Evolutionary conservation across 2,888 invertebrate genomes (phyloP).

Genomic region (Drosophila nigricruria): DNA sequence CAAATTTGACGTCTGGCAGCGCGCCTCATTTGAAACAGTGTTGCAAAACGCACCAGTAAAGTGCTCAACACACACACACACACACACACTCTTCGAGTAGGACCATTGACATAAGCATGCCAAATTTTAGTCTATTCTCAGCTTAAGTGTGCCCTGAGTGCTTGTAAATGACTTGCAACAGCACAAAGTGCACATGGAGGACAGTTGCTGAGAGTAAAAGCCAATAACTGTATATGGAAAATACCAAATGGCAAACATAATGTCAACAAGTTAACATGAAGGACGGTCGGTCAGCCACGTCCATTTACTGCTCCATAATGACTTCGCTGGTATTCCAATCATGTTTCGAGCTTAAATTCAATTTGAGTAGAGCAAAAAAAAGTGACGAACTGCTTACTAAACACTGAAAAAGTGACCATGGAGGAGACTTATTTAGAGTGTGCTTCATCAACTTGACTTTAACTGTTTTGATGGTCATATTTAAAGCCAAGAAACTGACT

Average conservation of each 20-base stretch:
- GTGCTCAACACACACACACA: neutral
- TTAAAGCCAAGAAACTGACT: no score
- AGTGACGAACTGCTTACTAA: neutral
- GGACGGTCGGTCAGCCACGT: neutral
- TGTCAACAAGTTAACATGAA: neutral
- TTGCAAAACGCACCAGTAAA: neutral
- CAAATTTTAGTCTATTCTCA: neutral
- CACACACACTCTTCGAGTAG: slow-evolving; percentile 1
- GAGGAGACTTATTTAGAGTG: no score
- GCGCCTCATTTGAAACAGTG: neutral
- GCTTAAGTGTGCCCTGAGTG: slow-evolving; percentile 6
- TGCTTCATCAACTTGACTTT: no score
- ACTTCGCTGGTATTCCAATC: neutral
- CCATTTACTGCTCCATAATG: neutral
- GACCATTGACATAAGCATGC: slow-evolving; percentile 4
- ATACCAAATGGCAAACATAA: slow-evolving; percentile 3
- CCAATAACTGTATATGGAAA: neutral
- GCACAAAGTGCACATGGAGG: neutral
- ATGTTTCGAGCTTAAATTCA: neutral
- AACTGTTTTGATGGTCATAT: no score
- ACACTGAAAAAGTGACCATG: neutral
- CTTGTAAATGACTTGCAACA: slow-evolving; percentile 4
- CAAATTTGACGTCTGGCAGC: slow-evolving; percentile 55
- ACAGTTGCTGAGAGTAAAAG: neutral
- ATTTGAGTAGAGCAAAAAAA: neutral